phyloP scores from a whole-genome alignment of 2,797 vertebrate genomes.

The Spinibarbus caldwelli region DNA sequence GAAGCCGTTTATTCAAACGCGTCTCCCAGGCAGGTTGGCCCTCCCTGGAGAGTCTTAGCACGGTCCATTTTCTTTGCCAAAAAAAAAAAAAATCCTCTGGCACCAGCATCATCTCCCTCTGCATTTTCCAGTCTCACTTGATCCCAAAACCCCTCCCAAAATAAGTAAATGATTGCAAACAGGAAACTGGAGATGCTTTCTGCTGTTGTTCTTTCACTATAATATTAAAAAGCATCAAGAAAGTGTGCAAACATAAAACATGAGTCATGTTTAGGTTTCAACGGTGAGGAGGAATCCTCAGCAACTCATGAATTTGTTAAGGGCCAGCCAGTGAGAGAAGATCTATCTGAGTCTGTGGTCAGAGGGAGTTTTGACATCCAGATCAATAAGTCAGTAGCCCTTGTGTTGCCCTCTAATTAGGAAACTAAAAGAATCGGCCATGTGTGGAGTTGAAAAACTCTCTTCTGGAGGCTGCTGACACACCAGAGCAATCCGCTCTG shows the following conservation, averaged over 20 bases:
- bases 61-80: constrained; percentile 68
- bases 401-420: constrained; percentile 84
- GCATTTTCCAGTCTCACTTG: constrained; percentile 44
- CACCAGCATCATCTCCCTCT: constrained; percentile 68
- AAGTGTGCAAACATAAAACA: constrained; percentile 31
- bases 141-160: constrained; percentile 35
- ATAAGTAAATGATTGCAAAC: constrained; percentile 36
- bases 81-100: constrained; percentile 32
- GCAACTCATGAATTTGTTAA: constrained; percentile 60
- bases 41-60: constrained; percentile 77
- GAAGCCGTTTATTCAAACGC: constrained; percentile 75
- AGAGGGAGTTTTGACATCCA: constrained; percentile 77
- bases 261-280: constrained; percentile 51
- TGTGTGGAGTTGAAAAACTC: constrained; percentile 75
- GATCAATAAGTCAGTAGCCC: constrained; percentile 86
- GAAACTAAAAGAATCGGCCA: constrained; percentile 78
- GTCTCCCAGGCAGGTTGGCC: constrained; percentile 76
- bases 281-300: constrained; percentile 23
- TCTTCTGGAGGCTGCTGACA: constrained; percentile 71
- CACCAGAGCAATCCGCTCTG: constrained; percentile 71
- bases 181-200: constrained; percentile 43
- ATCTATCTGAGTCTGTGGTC: constrained; percentile 71
- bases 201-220: constrained; percentile 20
- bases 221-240: constrained; percentile 18
- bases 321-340: constrained; percentile 41